Percentiles rank a stretch among this genome's conserved stretches.
These are phyloP conservation scores for Hylaea fasciaria DNA, from an alignment of 2,888 invertebrate genomes.

Conservation along the genomic window DNA sequence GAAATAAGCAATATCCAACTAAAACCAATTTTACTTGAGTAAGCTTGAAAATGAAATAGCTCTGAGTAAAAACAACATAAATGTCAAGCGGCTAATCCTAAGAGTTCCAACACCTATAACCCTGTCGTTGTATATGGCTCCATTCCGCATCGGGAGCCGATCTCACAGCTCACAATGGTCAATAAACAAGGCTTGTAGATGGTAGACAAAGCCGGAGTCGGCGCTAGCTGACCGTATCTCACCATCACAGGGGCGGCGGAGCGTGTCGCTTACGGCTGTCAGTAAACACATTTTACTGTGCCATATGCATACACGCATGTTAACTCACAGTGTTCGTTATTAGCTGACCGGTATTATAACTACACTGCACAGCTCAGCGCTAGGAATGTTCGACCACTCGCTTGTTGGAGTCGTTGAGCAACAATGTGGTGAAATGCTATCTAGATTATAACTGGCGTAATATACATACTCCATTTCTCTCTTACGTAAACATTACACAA, in stretches of 20 bases:
- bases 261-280: conserved; percentile 76
- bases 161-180: conserved; percentile 72
- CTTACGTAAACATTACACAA: conserved; percentile 20
- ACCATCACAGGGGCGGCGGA: conserved; percentile 70
- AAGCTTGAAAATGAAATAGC: conserved; percentile 20
- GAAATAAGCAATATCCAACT: neutral
- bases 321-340: conserved; percentile 47
- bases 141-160: conserved; percentile 69
- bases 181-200: conserved; percentile 78
- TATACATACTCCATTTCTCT: conserved; percentile 11
- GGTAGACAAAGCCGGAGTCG: conserved; percentile 71
- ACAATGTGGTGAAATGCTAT: conserved; percentile 30
- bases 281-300: conserved; percentile 73
- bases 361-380: conserved; percentile 26
- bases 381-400: conserved; percentile 22
- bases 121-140: conserved; percentile 66
- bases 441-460: conserved; percentile 19
- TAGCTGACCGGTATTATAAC: conserved; percentile 38
- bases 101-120: conserved; percentile 37
- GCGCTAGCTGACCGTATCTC: conserved; percentile 66
- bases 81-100: conserved; percentile 32
- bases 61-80: conserved; percentile 33
- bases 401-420: conserved; percentile 9
- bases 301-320: conserved; percentile 69
- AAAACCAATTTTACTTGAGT: neutral